Evolutionary conservation across 2,113 vertebrate genomes (phyloP).

Genomic region (Lepus timidus): DNA sequence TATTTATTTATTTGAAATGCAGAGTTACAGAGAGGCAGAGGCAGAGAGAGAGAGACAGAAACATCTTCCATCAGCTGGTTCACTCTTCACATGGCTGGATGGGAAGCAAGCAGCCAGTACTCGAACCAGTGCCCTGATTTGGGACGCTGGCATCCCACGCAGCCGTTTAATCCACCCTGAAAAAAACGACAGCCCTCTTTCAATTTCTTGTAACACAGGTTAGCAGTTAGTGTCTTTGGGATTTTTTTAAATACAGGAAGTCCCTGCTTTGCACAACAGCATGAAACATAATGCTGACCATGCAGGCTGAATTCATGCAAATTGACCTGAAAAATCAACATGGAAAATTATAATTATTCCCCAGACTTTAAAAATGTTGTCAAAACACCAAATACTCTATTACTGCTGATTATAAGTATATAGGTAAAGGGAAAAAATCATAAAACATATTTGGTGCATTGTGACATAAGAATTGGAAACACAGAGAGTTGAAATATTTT

Average conservation of each 20-base stretch:
- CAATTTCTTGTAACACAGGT: too few species aligned
- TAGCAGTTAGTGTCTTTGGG: background rate
- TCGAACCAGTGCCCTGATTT: too few species aligned
- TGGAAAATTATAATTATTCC: background rate
- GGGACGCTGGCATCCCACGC: too few species aligned
- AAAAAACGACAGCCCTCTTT: too few species aligned
- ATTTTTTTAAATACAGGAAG: constrained; percentile 5
- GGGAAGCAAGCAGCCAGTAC: too few species aligned
- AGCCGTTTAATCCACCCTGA: too few species aligned
- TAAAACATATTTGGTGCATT: background rate
- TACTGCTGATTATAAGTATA: background rate
- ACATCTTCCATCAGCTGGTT: too few species aligned
- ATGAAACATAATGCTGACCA: background rate
- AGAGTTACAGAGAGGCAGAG: too few species aligned
- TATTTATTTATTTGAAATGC: too few species aligned
- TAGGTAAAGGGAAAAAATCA: background rate
- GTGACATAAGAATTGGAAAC: constrained; percentile 47
- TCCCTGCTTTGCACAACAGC: background rate
- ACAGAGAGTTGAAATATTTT: background rate
- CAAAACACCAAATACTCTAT: background rate
- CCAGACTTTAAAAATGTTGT: background rate
- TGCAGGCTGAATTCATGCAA: background rate
- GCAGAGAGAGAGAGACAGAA: too few species aligned
- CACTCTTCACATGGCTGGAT: too few species aligned
- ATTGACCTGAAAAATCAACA: background rate